Evolutionary conservation across 2,888 invertebrate genomes (phyloP), one percentile per base, ranked within the genome.

Genomic region (Hirtodrosophila histrioides): DNA sequence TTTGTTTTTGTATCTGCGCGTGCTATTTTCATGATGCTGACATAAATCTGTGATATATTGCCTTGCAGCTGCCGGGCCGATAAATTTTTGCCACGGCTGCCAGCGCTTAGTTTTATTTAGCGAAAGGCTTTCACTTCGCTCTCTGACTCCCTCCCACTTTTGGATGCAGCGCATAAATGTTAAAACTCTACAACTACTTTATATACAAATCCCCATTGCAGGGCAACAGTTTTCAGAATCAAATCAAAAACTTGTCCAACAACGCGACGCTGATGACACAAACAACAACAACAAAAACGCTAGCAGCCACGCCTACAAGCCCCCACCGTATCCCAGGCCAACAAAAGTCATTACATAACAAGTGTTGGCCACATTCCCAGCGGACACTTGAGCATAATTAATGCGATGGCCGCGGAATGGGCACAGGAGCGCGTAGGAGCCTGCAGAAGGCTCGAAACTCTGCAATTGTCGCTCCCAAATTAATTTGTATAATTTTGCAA

Each of bases 321-420:
- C 4, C n/a, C 24, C 3, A 12, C 39, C 40, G n/a, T 41, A 2
- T 41, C 11, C 9, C 58, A 41, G 43, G 17, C 37, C 56, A 72
- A 78, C 86, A 86, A 88, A 88, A 88, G 84, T 84, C 86, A 84
- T 88, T 88, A 86, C 75, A 80, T 73, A 75, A 80, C 84, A 84
- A 86, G 84, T 87, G 86, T 86, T 83, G 88, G 84, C 84, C 84
- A 86, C 84, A 83, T 87, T 88, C 84, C 84, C 84, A 88, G 60
- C 71, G 84, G 84, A 88, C 88, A 86, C 84, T 84, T 84, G 81
- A 88, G 84, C 84, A 88, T 84, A 88, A 84, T 84, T 84, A 84
- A 88, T 84, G 86, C 68, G 67, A 63, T 70, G 86, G 82, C 69
- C 73, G 57, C 75, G 74, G 57, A 75, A 55, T 62, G 68, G 72